phyloP scores from a whole-genome alignment of 30 jellyfish, hydroid and myxozoan genomes.

The Turritopsis rubra region DNA sequence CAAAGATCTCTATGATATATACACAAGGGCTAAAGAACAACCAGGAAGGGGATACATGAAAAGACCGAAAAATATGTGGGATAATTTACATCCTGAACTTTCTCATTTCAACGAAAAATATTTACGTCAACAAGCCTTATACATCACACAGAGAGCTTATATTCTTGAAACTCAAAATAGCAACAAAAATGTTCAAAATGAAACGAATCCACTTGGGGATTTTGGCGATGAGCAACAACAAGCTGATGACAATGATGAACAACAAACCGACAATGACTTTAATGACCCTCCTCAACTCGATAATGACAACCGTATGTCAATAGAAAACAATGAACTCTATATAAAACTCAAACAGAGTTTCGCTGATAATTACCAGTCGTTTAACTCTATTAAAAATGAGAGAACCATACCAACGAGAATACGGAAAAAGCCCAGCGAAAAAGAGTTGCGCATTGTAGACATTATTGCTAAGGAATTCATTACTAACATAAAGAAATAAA shows the following conservation, averaged over 20 bases:
- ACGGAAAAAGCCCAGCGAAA: conserved; percentile 4
- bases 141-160: conserved; percentile 17
- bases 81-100: conserved; percentile 6
- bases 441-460: not conserved
- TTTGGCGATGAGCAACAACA: not conserved
- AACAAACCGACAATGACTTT: conserved; percentile 5
- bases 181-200: conserved; percentile 1
- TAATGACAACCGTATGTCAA: too few relatives aligned
- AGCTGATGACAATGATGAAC: not conserved
- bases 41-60: conserved; percentile 14
- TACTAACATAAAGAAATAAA: too few relatives aligned
- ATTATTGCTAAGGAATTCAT: too few relatives aligned
- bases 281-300: not conserved
- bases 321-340: not conserved
- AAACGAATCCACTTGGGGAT: not conserved
- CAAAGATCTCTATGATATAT: too few relatives aligned
- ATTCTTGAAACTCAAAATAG: conserved; percentile 12
- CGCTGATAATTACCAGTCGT: not conserved
- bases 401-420: not conserved
- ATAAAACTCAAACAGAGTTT: too few relatives aligned
- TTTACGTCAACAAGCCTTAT: conserved; percentile 5
- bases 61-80: not conserved
- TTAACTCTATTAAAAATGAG: conserved; percentile 3
- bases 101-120: not conserved
- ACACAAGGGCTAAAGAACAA: not conserved